phyloP scores from a whole-genome alignment of 2,113 vertebrate species.

The Heteronetta atricapilla region DNA sequence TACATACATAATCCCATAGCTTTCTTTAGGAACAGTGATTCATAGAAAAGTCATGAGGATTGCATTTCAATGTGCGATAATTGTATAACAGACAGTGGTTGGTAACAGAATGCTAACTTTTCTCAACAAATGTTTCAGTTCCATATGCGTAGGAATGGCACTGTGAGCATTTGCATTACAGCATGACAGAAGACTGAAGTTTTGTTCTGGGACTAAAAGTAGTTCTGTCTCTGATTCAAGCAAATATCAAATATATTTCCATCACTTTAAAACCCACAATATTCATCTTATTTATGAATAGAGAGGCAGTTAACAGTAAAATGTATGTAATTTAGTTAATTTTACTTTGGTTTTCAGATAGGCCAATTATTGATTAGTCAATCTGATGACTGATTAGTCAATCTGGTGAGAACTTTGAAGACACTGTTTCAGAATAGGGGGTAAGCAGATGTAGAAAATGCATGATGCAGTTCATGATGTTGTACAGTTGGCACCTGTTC shows the following conservation, averaged over 20 bases:
- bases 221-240: neutral
- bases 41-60: neutral
- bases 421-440: neutral
- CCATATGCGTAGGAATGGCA: neutral
- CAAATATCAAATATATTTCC: neutral
- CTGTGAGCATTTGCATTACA: neutral
- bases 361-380: neutral
- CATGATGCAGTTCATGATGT: neutral
- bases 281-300: neutral
- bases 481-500: neutral
- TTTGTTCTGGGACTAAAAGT: neutral
- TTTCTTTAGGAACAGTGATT: neutral
- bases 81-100: neutral
- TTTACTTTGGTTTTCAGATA: neutral
- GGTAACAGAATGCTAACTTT: neutral
- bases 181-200: fast-evolving
- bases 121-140: neutral
- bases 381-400: neutral
- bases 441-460: neutral
- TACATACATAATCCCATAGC: neutral
- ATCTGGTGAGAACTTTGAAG: neutral
- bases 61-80: neutral
- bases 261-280: neutral
- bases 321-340: neutral
- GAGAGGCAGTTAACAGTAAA: neutral